Percentiles rank a stretch among this genome's conserved stretches.
These are phyloP conservation scores for Rhimphoctona megacephalus DNA, from an alignment of 2,888 invertebrate species.

Conservation along the genomic window DNA sequence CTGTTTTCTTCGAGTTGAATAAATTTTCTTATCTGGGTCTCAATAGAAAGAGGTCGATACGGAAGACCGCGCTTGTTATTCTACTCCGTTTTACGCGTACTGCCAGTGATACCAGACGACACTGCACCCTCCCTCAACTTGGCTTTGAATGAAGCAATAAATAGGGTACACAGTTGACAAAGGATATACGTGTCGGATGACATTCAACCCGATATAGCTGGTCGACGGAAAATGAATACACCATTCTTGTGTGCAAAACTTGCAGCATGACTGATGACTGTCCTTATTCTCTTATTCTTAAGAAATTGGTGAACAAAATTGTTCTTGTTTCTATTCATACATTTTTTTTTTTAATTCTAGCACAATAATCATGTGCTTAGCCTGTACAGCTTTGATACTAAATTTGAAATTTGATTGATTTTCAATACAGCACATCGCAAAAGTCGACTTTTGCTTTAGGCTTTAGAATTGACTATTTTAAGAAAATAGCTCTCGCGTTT, in stretches of 20 bases:
- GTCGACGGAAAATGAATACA: conserved; percentile 1
- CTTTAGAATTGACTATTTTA: too few species aligned
- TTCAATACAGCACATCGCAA: too few species aligned
- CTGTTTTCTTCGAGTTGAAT: background rate
- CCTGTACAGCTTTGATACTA: too few species aligned
- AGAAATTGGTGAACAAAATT: background rate
- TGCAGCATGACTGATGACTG: conserved; percentile 5
- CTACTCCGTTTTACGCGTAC: conserved; percentile 21
- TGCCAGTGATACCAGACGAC: conserved; percentile 28
- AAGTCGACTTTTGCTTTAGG: too few species aligned
- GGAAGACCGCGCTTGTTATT: conserved; percentile 14
- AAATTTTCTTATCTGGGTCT: conserved; percentile 11
- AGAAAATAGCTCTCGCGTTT: too few species aligned
- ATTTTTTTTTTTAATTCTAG: too few species aligned
- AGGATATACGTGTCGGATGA: conserved; percentile 15
- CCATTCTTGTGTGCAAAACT: background rate
- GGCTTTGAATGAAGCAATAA: conserved; percentile 50
- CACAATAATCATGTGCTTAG: too few species aligned
- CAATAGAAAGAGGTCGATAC: background rate
- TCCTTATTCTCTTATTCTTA: background rate
- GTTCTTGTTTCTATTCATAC: background rate
- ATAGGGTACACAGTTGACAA: conserved; percentile 5
- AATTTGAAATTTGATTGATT: too few species aligned
- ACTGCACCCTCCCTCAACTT: conserved; percentile 25
- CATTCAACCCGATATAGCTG: conserved; percentile 22